phyloP scores from a whole-genome alignment of 2,797 vertebrate species.

The Sebastes steindachneri region DNA sequence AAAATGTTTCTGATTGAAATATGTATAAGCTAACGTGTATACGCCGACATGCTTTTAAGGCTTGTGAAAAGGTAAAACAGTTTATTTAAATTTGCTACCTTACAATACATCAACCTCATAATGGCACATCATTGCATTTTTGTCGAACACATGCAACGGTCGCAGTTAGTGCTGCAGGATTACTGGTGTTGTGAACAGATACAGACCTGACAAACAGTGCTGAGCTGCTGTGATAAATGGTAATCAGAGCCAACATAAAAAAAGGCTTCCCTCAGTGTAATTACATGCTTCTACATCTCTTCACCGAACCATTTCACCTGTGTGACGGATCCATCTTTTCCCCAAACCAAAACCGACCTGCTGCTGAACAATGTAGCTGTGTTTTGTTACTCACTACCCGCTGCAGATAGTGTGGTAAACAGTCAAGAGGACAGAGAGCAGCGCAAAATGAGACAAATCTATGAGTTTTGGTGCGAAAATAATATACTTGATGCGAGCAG shows the following conservation, averaged over 20 bases:
- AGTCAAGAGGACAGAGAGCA: no score
- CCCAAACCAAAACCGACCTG: background rate
- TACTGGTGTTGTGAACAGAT: constrained; percentile 16
- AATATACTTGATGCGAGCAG: no score
- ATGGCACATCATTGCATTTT: background rate
- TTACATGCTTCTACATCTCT: constrained; percentile 16
- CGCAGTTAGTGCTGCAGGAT: background rate
- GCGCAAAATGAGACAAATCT: no score
- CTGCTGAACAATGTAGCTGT: background rate
- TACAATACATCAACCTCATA: background rate
- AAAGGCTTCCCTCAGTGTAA: constrained; percentile 5
- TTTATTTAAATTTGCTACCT: background rate
- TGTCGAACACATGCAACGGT: background rate
- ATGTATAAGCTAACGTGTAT: background rate
- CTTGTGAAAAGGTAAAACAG: background rate
- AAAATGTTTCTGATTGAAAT: background rate
- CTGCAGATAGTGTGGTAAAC: background rate
- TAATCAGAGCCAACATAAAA: constrained; percentile 32
- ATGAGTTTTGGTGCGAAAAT: no score
- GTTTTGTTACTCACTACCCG: background rate
- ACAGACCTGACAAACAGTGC: constrained; percentile 5
- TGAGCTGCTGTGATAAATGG: constrained; percentile 34
- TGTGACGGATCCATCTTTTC: background rate
- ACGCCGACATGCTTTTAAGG: background rate
- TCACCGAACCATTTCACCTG: constrained; percentile 12